Evolutionary conservation across 2,888 invertebrate species (phyloP).

Genomic region (Leucophora obtusa): DNA sequence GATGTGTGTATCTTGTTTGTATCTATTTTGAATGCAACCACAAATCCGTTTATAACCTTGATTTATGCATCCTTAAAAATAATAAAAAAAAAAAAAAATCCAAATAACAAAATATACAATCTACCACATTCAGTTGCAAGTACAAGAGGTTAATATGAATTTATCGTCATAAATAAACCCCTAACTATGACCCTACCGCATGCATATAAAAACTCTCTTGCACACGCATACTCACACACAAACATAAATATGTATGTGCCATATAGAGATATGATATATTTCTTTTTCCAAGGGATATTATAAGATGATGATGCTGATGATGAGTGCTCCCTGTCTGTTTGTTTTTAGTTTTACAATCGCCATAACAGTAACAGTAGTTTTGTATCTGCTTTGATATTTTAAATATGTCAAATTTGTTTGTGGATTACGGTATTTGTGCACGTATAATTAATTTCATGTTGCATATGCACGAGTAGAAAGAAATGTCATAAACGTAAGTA

Average conservation of each 20-base stretch:
- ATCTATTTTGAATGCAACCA: slow-evolving; percentile 56
- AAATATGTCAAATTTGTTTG: slow-evolving; percentile 68
- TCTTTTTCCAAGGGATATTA: slow-evolving; percentile 7
- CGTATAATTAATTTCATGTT: slow-evolving; percentile 74
- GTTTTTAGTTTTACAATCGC: slow-evolving; percentile 12
- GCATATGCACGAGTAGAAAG: slow-evolving; percentile 52
- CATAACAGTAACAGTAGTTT: slow-evolving; percentile 32
- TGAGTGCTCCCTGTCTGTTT: not conserved
- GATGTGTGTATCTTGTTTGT: slow-evolving; percentile 33
- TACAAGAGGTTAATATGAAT: slow-evolving; percentile 9
- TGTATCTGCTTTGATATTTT: slow-evolving; percentile 56
- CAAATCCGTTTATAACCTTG: slow-evolving; percentile 64
- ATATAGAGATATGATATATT: slow-evolving; percentile 5
- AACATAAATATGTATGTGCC: too few species aligned
- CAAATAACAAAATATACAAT: slow-evolving; percentile 39
- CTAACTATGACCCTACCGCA: slow-evolving; percentile 23
- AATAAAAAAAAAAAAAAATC: slow-evolving; percentile 12
- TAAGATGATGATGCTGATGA: slow-evolving; percentile 5
- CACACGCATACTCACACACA: not conserved
- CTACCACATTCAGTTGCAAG: slow-evolving; percentile 40
- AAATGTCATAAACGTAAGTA: slow-evolving; percentile 45
- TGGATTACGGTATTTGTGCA: slow-evolving; percentile 73
- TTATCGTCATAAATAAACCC: slow-evolving; percentile 26
- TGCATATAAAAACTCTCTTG: not conserved
- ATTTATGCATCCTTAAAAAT: slow-evolving; percentile 55